Evolutionary conservation across 2,113 vertebrate species (phyloP), one percentile per base, ranked within the genome.

Genomic region (Nycticryphes semicollaris): DNA sequence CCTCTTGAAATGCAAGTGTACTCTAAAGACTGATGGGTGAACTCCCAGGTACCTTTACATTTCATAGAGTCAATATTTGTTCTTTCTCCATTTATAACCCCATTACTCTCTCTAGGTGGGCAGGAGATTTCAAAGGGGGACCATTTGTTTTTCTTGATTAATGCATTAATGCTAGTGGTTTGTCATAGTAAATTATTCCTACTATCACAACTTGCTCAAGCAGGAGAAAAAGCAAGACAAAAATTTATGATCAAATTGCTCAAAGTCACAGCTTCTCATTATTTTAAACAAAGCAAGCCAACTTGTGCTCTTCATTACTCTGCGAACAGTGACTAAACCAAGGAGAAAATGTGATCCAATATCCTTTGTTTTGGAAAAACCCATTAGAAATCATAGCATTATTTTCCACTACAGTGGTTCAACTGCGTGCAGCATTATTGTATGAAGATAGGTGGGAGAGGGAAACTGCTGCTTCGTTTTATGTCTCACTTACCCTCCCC

Each of bases 21-120:
- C 83, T 89, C 41, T 48, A 48, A 94, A 95, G 89, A 89, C 70
- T 84, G 54, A 93, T 92, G 81, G 51, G 89, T 95, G 96, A 96
- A 96, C 91, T 96, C 84, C 43, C 67, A 87, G 41, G 45, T 92
- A 85, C 89, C 87, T 96, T 96, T 96, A 91, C 94, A 74, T 93
- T 97, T 94, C 91, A 92, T 93, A 87, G 90, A 92, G 95, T 95
- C 96, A 97, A 96, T 97, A 96, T 96, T 97, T 97, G 91, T 79
- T 95, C 89, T 83, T 92, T 85, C 70, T 92, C 67, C 54, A 69
- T 97, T 96, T 96, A 94, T 95, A 94, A 94, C n/a, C 77, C 87
- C 75, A 96, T 96, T 96, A 93, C 57, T 96, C 87, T 96, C 73
- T 91, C 70, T 56, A 85, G 86, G 87, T 94, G 93, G 90, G 84